Base-by-base conservation (phyloP, 2,113 vertebrate genomes). In the Todiramphus chloris region DNA sequence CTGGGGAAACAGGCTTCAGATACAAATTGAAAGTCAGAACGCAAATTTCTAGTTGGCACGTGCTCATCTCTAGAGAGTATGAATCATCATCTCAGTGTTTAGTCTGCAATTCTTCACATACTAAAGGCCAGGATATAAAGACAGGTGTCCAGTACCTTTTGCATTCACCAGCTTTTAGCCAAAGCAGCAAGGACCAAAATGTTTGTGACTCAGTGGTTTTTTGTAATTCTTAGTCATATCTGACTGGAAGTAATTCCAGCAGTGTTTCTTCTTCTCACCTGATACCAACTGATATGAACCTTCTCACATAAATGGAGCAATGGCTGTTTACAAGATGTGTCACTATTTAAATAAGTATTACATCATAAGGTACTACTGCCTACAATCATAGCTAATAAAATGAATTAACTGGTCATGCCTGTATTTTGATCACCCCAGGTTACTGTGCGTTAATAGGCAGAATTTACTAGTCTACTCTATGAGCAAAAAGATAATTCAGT, bases 121-220 rank as follows among this genome's bases (percentile, higher is more conserved):
- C 44, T 41, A 70, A 94, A 67, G 41, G 25, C 14, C 2, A 2
- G 43, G 17, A 37, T 37, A 28, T 4, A 62, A 64, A 73, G 6
- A 66, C 6, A 4, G 4, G 2, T 76, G 5, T 5, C 16, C 15
- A 44, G 17, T 16, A 68, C 6, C 28, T 76, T 76, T 62, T 83
- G 13, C 11, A 44, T 56, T 53, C 9, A 20, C 2, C 0, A 4
- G 17, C 30, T 70, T 84, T 70, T 30, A 83, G 41, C 8, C 28
- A 78, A 72, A 89, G 15, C 13, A 84, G 31, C 10, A 50, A 73
- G 21, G 37, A 80, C 15, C 25, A 79, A 86, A 66, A 41, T 2
- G 0, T 11, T 48, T 53, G 19, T 27, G 27, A 4, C 5, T 70
- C 25, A 21, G 10, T 68, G 1, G 44, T 0, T 18, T 82, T 51